A percentile compares a stretch with the other conserved stretches of the same genome.
Conservation (phyloP, 2,888 invertebrate species). For the Pycnomerus fuliginosus region DNA sequence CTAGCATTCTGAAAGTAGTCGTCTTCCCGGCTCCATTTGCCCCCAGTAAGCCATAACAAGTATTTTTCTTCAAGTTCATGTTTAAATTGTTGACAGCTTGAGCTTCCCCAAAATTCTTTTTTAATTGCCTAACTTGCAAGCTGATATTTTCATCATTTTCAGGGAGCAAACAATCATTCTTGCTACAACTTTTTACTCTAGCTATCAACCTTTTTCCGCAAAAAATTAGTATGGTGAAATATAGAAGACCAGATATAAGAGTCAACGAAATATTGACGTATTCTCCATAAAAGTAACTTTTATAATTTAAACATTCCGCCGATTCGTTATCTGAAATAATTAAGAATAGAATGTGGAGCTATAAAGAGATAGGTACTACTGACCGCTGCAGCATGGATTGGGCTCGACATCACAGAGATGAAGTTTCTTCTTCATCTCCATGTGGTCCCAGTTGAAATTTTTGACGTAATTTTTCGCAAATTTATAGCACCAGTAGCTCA, state of each 20-base stretch:
- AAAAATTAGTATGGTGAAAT: no score
- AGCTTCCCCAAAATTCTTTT: slow-evolving; percentile 33
- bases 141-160: slow-evolving; percentile 22
- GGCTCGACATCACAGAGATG: slow-evolving; percentile 27
- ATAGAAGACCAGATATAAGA: no score
- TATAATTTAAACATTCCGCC: slow-evolving; percentile 4
- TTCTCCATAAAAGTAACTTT: no score
- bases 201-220: no score
- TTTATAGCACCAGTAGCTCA: slow-evolving; percentile 38
- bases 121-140: slow-evolving; percentile 29
- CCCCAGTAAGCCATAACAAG: slow-evolving; percentile 82
- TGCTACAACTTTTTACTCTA: no score
- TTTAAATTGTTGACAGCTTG: slow-evolving; percentile 56
- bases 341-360: no score
- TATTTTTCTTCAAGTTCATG: slow-evolving; percentile 67
- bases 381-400: slow-evolving; percentile 45
- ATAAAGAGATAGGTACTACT: slow-evolving; percentile 18
- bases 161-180: no score
- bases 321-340: no score
- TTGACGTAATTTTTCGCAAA: slow-evolving; percentile 41
- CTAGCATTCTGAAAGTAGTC: slow-evolving; percentile 81
- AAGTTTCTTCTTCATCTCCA: slow-evolving; percentile 26
- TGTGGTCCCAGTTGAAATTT: slow-evolving; percentile 46
- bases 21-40: slow-evolving; percentile 89
- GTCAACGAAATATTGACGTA: no score